Percentiles rank a stretch among this genome's conserved stretches.
Evolutionary conservation across 2,113 vertebrate genomes (phyloP).

Genomic region (Lophura nycthemera): DNA sequence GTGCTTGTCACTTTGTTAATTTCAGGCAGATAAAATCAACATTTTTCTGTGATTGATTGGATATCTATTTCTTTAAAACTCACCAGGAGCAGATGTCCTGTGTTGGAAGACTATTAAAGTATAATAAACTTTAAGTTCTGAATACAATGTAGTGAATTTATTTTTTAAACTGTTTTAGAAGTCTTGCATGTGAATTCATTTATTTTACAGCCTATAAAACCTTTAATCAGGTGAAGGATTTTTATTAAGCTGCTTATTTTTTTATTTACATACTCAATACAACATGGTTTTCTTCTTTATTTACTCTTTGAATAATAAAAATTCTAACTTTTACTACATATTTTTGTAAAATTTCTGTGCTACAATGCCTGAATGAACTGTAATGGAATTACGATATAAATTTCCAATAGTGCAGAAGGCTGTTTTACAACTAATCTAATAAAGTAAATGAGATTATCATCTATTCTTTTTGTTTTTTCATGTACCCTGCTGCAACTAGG

Average conservation of each 20-base stretch:
- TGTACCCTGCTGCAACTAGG: neutral
- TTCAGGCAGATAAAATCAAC: neutral
- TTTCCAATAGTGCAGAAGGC: neutral
- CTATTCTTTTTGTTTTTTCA: neutral
- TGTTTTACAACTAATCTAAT: neutral
- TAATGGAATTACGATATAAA: neutral
- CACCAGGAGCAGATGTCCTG: neutral
- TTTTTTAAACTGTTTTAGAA: neutral
- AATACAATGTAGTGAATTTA: accelerated
- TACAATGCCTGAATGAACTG: neutral
- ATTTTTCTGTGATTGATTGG: neutral
- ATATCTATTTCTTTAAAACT: neutral
- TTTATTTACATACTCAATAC: neutral
- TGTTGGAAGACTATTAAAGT: neutral
- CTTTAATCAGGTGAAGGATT: neutral
- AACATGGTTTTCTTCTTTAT: neutral
- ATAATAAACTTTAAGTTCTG: neutral
- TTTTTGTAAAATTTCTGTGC: neutral
- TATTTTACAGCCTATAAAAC: neutral
- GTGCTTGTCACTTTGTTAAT: neutral
- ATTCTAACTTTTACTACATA: neutral
- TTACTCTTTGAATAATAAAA: neutral
- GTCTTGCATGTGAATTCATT: neutral
- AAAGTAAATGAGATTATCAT: neutral
- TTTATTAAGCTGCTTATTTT: neutral